Conservation (phyloP, 2,888 invertebrate species). For the Acanthoscelides obtectus region DNA sequence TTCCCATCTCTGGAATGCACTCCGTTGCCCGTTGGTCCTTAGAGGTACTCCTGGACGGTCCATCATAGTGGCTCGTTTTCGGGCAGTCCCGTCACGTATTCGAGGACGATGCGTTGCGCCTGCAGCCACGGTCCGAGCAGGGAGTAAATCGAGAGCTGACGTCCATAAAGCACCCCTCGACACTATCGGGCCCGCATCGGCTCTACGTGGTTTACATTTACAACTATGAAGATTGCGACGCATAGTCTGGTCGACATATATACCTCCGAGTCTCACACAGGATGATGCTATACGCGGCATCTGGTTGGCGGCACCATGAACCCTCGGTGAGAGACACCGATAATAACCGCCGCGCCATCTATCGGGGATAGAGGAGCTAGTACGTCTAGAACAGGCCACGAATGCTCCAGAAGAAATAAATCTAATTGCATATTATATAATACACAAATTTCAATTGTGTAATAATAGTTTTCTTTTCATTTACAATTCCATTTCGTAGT, state of each 20-base stretch:
- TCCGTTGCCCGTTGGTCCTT: not conserved
- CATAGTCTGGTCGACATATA: not conserved
- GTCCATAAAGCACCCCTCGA: constrained; percentile 46
- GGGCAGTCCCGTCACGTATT: constrained; percentile 41
- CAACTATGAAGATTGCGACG: constrained; percentile 39
- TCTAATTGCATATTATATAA: no score
- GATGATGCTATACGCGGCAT: not conserved
- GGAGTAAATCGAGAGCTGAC: constrained; percentile 43
- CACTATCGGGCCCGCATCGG: constrained; percentile 46
- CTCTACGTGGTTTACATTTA: constrained; percentile 45
- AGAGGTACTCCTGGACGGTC: not conserved
- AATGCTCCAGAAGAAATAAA: not conserved
- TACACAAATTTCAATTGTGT: no score
- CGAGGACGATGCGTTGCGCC: constrained; percentile 28
- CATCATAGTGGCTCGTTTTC: not conserved
- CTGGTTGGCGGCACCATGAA: no score
- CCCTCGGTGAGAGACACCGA: not conserved
- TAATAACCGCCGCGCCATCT: not conserved
- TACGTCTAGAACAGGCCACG: not conserved
- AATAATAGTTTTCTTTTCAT: no score
- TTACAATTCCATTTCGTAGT: no score
- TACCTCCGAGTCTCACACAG: not conserved
- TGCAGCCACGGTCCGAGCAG: constrained; percentile 28
- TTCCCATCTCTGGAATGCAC: not conserved
- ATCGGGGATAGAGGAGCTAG: not conserved